These are phyloP conservation scores for Prionailurus bengalensis DNA, from an alignment of 2,113 vertebrate genomes.

Conservation along the genomic window DNA sequence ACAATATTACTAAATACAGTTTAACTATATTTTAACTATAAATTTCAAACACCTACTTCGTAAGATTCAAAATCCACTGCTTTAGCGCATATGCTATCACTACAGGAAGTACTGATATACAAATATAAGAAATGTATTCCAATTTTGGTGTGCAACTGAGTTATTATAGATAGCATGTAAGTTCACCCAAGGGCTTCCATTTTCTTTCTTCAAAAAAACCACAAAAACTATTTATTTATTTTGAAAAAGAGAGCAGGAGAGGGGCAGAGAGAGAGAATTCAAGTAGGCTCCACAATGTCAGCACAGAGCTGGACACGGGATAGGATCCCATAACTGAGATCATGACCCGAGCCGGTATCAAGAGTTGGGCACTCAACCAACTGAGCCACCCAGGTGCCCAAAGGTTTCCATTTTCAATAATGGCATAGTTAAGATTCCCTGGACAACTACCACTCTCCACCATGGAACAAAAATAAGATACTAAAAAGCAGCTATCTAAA, in stretches of 20 bases:
- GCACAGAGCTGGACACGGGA: no score
- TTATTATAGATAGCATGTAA: neutral
- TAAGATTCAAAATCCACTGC: neutral
- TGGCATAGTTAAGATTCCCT: neutral
- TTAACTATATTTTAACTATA: neutral
- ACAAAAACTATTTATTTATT: no score
- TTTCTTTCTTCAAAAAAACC: neutral
- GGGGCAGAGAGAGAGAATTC: no score
- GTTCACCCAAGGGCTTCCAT: neutral
- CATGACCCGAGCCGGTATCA: no score
- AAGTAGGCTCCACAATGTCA: no score
- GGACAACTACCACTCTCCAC: constrained; percentile 4
- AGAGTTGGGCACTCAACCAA: no score
- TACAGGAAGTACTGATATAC: neutral
- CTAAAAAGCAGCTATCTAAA: neutral
- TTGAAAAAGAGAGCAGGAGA: no score
- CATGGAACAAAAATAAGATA: neutral
- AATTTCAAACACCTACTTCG: constrained; percentile 16
- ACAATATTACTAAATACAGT: no score
- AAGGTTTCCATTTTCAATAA: neutral
- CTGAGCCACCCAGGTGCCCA: no score
- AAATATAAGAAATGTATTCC: neutral
- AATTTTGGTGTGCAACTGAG: constrained; percentile 28
- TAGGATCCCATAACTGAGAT: no score
- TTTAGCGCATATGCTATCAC: neutral